Evolutionary conservation across 2,113 vertebrate genomes (phyloP).

Genomic region (Capreolus pygargus): DNA sequence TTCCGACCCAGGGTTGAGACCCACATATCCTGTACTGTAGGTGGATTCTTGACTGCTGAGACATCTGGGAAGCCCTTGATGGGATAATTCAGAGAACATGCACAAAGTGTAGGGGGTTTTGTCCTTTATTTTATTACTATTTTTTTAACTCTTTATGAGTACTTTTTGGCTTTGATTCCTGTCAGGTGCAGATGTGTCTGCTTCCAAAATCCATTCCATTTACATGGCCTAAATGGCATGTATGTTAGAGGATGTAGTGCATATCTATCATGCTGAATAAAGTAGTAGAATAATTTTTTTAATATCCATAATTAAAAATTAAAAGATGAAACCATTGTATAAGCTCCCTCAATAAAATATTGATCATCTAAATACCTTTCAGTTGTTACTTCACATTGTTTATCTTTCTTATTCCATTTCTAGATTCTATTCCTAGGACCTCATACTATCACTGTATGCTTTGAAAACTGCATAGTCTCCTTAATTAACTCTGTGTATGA

Average conservation of each 20-base stretch:
- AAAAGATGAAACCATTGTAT: not conserved
- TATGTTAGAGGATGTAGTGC: not conserved
- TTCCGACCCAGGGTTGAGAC: fast-evolving
- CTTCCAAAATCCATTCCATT: not conserved
- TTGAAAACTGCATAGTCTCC: not conserved
- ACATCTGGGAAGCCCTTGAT: not conserved
- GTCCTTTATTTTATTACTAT: not conserved
- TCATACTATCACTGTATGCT: not conserved
- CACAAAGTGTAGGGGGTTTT: not conserved
- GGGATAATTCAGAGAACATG: not conserved
- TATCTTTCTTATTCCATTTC: not conserved
- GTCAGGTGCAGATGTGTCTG: not conserved
- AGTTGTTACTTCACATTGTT: not conserved
- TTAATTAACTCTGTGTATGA: not conserved
- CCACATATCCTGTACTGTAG: not conserved
- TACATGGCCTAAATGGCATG: not conserved
- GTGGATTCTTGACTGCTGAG: not conserved
- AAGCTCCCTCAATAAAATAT: not conserved
- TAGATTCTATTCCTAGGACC: not conserved
- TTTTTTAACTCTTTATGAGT: not conserved
- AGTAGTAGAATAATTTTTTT: not conserved
- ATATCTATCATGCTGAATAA: not conserved
- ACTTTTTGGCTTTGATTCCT: not conserved
- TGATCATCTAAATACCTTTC: not conserved
- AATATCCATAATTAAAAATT: not conserved